Percentiles rank a stretch among this genome's conserved stretches.
These are phyloP conservation scores for Cephalopterus ornatus DNA, from an alignment of 2,113 vertebrate species.

Conservation along the genomic window DNA sequence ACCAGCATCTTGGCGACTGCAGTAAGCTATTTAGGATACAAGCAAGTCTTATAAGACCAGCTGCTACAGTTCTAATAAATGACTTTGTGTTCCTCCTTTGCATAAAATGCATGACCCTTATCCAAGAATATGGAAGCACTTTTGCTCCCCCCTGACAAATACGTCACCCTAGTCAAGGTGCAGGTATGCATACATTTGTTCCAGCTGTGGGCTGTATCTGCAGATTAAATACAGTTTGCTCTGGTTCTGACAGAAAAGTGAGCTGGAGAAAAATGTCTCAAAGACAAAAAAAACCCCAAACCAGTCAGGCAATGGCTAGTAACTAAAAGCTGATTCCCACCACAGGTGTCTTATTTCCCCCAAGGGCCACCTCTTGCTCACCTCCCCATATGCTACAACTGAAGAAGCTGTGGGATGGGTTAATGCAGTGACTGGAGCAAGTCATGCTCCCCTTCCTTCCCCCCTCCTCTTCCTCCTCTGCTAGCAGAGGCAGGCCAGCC, in stretches of 20 bases:
- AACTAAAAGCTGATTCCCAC: not conserved
- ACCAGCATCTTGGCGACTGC: not conserved
- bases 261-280: not conserved
- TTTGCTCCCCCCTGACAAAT: not conserved
- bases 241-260: not conserved
- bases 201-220: not conserved
- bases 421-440: not conserved
- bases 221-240: constrained; percentile 21
- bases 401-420: not conserved
- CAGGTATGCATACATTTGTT: constrained; percentile 22
- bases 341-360: constrained; percentile 29
- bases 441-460: not conserved
- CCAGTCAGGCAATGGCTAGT: not conserved
- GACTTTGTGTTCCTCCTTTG: not conserved
- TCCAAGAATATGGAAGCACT: not conserved
- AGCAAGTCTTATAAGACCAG: not conserved
- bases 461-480: not conserved
- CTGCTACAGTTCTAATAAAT: not conserved
- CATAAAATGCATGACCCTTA: not conserved
- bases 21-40: not conserved
- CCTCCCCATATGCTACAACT: not conserved
- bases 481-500: not conserved
- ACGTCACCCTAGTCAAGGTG: constrained; percentile 3
- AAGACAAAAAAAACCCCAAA: not conserved
- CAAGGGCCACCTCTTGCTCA: not conserved